These are phyloP conservation scores for Planococcus citri DNA, from an alignment of 1,140 invertebrate genomes.

Conservation along the genomic window DNA sequence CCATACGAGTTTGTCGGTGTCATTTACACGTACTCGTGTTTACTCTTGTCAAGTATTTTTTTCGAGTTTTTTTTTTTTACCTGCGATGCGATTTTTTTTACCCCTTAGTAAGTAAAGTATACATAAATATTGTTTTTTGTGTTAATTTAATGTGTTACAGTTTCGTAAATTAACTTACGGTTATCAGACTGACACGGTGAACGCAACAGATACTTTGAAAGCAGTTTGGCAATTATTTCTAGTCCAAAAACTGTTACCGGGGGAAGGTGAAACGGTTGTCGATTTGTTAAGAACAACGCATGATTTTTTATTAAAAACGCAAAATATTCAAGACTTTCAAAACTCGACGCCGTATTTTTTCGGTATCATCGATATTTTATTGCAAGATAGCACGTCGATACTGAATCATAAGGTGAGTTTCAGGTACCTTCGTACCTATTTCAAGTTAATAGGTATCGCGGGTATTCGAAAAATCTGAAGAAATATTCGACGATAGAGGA, in stretches of 20 bases:
- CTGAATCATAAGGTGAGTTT: slow-evolving; percentile 16
- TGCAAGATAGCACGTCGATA: slow-evolving; percentile 17
- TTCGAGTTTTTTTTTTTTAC: no score
- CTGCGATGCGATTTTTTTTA: no score
- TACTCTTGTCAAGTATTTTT: no score
- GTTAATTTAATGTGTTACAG: not conserved
- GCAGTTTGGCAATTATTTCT: not conserved
- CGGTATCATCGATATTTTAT: slow-evolving; percentile 14
- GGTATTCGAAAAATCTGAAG: no score
- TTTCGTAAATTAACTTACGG: slow-evolving; percentile 21
- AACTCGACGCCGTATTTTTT: slow-evolving; percentile 10
- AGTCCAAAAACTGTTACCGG: slow-evolving; percentile 2
- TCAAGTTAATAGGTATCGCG: no score
- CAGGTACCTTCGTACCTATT: not conserved
- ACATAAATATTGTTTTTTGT: no score
- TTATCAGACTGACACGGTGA: slow-evolving; percentile 20
- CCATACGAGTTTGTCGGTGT: no score
- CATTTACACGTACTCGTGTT: no score
- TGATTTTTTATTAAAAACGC: slow-evolving; percentile 17
- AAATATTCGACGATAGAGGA: no score
- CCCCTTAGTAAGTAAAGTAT: no score
- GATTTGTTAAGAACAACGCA: slow-evolving; percentile 16
- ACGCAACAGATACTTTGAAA: slow-evolving; percentile 21
- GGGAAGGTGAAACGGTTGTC: slow-evolving; percentile 21
- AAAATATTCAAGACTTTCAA: slow-evolving; percentile 10